Base-by-base conservation (phyloP, 2,113 vertebrate species). In the Vombatus ursinus region DNA sequence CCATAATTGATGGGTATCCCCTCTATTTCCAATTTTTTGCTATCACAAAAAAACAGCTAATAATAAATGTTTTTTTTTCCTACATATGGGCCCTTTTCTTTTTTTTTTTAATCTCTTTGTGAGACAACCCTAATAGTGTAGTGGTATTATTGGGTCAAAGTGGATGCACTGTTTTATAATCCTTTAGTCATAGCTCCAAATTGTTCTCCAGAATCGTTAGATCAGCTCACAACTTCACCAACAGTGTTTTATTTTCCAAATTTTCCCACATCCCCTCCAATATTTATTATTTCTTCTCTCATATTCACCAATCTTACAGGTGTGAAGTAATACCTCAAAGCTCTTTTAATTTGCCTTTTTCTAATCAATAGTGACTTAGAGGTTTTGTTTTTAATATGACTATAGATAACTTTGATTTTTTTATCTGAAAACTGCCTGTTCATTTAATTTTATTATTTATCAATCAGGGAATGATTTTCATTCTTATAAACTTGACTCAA, bases 81-180 rank as follows among this genome's bases (percentile, higher is more conserved):
- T 44, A 84, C 1, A 23, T 44, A 23, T 22, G n/a, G 16, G 0
- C 3, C 19, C 19, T 84, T 84, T 44, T 84, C 37, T 49, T 49
- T 19, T 3, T 44, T n/a, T 84, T 84, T 22, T 31, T 9, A 31
- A 77, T n/a, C 14, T 77, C 4, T 44, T 84, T 44, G 68, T 2
- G 19, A 44, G 23, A 44, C 6, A 44, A 44, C 23, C n/a, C 16
- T 22, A 84, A 28, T n/a, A n/a, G 31, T 14, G 61, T n/a, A 77
- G 61, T 37, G 12, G 14, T n/a, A n/a, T 37, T 68, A 37, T 14
- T n/a, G 4, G 16, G n/a, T 44, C 16, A 44, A 84, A 84, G 6
- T 1, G 1, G 16, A 68, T 31, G 0, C 0, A 37, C 11, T 14
- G 10, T 14, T 31, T 68, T 3, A 37, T 37, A 37, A 4, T 10